Conservation (phyloP, 2,888 invertebrate species). For the Luperina nickerlii region DNA sequence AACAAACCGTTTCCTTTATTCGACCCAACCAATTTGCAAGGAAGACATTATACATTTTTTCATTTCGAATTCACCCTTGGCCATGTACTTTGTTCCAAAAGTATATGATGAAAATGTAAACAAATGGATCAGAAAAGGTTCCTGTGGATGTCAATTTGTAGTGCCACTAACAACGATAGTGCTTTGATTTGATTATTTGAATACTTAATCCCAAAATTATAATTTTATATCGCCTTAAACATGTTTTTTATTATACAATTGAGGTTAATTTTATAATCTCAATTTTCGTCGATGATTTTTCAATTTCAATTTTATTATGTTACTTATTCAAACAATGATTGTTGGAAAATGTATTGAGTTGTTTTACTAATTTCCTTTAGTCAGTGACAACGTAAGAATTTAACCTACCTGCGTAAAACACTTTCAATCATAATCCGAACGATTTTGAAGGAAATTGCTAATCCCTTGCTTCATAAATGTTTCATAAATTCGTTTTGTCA, state of each 20-base stretch:
- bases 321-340: background rate
- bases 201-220: background rate
- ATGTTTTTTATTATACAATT: background rate
- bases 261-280: background rate
- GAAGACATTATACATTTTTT: slow-evolving; percentile 51
- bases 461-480: background rate
- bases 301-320: background rate
- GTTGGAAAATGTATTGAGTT: background rate
- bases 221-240: background rate
- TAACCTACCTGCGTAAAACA: too few species aligned
- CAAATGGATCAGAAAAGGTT: background rate
- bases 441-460: background rate
- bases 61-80: slow-evolving; percentile 28
- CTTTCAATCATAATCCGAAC: background rate
- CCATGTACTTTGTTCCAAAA: slow-evolving; percentile 9
- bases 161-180: background rate
- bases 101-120: background rate
- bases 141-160: background rate
- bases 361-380: background rate
- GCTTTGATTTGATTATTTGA: background rate
- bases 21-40: slow-evolving; percentile 48
- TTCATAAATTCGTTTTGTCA: background rate
- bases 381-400: background rate
- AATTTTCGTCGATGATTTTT: background rate
- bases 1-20: slow-evolving; percentile 25